A percentile compares a stretch with the other conserved stretches of the same genome.
Evolutionary conservation across 1,140 invertebrate genomes (phyloP).

Genomic region (Pseudomyrmex flavicornis): DNA sequence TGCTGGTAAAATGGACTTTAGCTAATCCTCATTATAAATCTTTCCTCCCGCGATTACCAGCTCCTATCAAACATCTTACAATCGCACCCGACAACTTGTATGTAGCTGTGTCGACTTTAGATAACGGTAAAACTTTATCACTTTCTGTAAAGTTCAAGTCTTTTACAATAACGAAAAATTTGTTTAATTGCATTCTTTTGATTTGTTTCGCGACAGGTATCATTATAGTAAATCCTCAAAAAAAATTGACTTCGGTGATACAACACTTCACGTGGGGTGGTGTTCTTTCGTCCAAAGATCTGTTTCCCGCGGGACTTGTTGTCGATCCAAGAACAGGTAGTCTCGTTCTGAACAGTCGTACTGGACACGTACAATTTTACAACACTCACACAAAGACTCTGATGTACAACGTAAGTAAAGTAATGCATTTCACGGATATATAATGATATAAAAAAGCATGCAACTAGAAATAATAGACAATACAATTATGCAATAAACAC

Average conservation of each 20-base stretch:
- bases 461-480: background rate
- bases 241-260: constrained; percentile 87
- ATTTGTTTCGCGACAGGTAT: constrained; percentile 84
- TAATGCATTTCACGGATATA: constrained; percentile 8
- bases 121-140: constrained; percentile 88
- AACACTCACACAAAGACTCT: constrained; percentile 88
- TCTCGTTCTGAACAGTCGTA: constrained; percentile 91
- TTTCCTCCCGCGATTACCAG: constrained; percentile 91
- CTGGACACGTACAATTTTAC: constrained; percentile 94
- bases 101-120: constrained; percentile 89
- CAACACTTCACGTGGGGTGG: constrained; percentile 90
- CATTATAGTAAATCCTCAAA: constrained; percentile 88
- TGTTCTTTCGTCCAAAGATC: constrained; percentile 81
- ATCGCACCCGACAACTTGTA: constrained; percentile 88
- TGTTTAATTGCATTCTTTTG: background rate
- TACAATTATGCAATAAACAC: background rate
- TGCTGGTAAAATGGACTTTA: constrained; percentile 92
- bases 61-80: constrained; percentile 89
- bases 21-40: constrained; percentile 85
- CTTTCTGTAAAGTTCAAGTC: background rate
- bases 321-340: constrained; percentile 89
- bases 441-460: background rate
- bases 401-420: constrained; percentile 90
- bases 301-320: constrained; percentile 88
- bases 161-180: background rate